phyloP scores from a whole-genome alignment of 2,797 vertebrate genomes.

The Eulemur rubriventer region DNA sequence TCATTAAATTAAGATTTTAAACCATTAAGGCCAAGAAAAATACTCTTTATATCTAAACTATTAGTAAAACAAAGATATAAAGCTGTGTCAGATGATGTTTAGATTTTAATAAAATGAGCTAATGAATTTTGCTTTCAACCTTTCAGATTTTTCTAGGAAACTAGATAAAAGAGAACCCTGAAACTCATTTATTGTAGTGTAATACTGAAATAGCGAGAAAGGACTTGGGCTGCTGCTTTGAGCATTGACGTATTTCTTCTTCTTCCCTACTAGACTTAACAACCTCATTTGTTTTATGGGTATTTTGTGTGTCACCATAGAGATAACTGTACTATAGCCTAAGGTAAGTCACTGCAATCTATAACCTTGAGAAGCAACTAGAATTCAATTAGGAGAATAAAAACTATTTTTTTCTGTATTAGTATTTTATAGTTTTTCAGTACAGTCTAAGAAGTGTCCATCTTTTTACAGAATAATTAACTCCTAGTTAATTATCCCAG shows the following conservation, averaged over 20 bases:
- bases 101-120: background rate
- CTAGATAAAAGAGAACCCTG: background rate
- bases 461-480: slow-evolving; percentile 67
- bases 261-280: slow-evolving; percentile 44
- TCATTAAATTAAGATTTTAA: background rate
- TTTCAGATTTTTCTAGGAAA: background rate
- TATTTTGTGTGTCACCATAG: slow-evolving; percentile 57
- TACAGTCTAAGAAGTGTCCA: slow-evolving; percentile 31
- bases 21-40: background rate
- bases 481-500: background rate
- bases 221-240: background rate
- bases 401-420: slow-evolving; percentile 59
- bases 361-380: slow-evolving; percentile 22
- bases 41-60: background rate
- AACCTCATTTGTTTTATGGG: slow-evolving; percentile 54
- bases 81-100: background rate
- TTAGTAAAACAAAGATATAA: background rate
- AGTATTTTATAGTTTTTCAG: background rate
- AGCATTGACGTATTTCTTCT: background rate
- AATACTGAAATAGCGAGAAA: background rate
- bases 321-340: slow-evolving; percentile 50
- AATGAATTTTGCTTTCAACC: background rate
- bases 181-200: slow-evolving; percentile 27
- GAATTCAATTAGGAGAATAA: slow-evolving; percentile 60
- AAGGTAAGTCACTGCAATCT: slow-evolving; percentile 41